Evolutionary conservation across 2,113 vertebrate species (phyloP).

Genomic region (Hucho hucho): DNA sequence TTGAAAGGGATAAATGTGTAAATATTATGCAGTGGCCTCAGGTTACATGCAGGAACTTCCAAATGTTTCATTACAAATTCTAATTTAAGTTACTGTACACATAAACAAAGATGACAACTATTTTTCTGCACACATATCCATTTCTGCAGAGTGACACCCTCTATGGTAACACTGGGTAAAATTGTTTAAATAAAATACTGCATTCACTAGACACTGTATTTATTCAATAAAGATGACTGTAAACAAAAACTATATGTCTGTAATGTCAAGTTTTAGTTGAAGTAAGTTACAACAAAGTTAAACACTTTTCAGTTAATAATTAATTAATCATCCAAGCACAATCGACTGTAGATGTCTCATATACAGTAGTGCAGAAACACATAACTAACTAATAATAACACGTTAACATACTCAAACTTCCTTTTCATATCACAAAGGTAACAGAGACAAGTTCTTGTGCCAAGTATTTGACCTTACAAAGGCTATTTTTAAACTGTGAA

Average conservation of each 20-base stretch:
- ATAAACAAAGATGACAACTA: neutral
- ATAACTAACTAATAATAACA: neutral
- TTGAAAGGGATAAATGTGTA: neutral
- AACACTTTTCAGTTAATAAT: neutral
- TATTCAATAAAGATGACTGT: neutral
- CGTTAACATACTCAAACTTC: neutral
- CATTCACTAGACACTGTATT: neutral
- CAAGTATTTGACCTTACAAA: constrained; percentile 31
- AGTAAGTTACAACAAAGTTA: neutral
- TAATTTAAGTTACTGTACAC: neutral
- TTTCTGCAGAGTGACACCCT: neutral
- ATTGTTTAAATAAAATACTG: neutral
- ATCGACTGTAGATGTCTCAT: neutral
- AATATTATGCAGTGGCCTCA: neutral
- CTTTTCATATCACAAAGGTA: neutral
- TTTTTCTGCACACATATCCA: neutral
- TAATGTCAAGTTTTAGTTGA: neutral
- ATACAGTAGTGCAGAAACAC: neutral
- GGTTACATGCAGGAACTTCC: neutral
- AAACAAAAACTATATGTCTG: neutral
- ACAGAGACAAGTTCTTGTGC: constrained; percentile 9
- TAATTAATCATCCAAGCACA: neutral
- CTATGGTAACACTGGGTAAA: neutral
- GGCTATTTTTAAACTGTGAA: constrained; percentile 8
- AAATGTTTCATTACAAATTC: neutral